Evolutionary conservation across 2,113 vertebrate species (phyloP).

Genomic region (Psephotus haematonotus): DNA sequence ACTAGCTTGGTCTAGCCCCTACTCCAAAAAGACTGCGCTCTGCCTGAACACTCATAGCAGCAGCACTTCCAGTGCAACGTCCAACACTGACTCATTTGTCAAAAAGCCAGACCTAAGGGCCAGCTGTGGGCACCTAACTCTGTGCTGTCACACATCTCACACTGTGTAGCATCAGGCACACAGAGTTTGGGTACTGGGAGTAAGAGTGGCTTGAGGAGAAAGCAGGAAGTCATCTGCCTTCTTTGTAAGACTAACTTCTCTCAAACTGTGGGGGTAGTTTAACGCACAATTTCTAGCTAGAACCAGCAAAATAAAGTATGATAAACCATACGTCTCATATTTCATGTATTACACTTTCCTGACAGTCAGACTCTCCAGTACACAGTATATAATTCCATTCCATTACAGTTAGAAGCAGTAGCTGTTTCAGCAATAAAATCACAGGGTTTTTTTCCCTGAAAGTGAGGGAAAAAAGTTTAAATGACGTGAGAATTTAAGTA

Average conservation of each 20-base stretch:
- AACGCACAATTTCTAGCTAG: background rate
- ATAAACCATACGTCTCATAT: background rate
- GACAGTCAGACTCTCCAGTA: background rate
- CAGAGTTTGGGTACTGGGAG: background rate
- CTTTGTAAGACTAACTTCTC: background rate
- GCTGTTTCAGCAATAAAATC: background rate
- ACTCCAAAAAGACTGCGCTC: background rate
- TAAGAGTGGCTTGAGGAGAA: background rate
- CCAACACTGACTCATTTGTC: rapidly evolving
- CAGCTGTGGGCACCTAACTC: background rate
- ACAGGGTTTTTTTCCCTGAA: background rate
- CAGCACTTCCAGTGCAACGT: rapidly evolving
- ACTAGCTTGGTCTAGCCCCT: rapidly evolving
- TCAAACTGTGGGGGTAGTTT: background rate
- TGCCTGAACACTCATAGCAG: background rate
- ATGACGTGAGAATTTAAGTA: background rate
- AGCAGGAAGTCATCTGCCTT: background rate
- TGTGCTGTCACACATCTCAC: rapidly evolving
- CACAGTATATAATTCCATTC: background rate
- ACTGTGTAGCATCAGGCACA: rapidly evolving
- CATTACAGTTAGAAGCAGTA: background rate
- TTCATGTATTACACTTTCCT: background rate
- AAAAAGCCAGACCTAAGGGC: background rate
- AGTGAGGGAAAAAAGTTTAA: background rate
- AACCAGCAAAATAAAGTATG: background rate